phyloP scores from a whole-genome alignment of 92 coral and sea anemone genomes.

The Palythoa grandis region DNA sequence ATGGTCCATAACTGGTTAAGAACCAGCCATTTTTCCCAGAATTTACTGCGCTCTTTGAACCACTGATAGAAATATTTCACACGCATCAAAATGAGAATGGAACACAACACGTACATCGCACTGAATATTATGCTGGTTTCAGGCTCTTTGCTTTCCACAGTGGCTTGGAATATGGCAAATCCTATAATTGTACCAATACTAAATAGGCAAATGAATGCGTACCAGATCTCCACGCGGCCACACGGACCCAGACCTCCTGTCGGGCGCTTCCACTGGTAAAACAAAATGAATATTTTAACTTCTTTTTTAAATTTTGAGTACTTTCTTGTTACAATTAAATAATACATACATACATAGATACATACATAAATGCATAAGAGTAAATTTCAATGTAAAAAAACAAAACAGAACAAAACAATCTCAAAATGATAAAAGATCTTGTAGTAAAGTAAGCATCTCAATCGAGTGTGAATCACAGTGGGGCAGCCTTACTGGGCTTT shows the following conservation, averaged over 20 bases:
- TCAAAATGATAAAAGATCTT: too few relatives aligned
- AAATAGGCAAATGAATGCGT: slow-evolving; percentile 77
- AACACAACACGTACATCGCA: slow-evolving; percentile 93
- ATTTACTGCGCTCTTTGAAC: slow-evolving; percentile 83
- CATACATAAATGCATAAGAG: neutral
- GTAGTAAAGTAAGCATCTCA: too few relatives aligned
- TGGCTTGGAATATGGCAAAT: slow-evolving; percentile 81
- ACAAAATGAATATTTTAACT: neutral
- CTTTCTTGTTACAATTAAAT: neutral
- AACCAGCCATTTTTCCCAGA: slow-evolving; percentile 90
- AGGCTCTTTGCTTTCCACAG: slow-evolving; percentile 76
- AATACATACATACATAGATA: neutral
- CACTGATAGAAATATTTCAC: slow-evolving; percentile 88
- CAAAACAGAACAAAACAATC: too few relatives aligned
- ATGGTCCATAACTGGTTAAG: slow-evolving; percentile 87
- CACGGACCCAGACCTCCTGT: slow-evolving; percentile 87
- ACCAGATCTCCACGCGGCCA: slow-evolving; percentile 90
- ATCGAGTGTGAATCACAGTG: too few relatives aligned
- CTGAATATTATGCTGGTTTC: slow-evolving; percentile 79
- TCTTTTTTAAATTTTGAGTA: neutral
- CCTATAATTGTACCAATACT: slow-evolving; percentile 84
- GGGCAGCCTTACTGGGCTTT: too few relatives aligned
- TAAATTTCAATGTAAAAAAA: too few relatives aligned
- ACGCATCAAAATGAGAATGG: slow-evolving; percentile 81
- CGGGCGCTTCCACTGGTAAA: slow-evolving; percentile 92